Conservation (phyloP, 1,140 invertebrate genomes). For the Caenorhabditis briggsae region DNA sequence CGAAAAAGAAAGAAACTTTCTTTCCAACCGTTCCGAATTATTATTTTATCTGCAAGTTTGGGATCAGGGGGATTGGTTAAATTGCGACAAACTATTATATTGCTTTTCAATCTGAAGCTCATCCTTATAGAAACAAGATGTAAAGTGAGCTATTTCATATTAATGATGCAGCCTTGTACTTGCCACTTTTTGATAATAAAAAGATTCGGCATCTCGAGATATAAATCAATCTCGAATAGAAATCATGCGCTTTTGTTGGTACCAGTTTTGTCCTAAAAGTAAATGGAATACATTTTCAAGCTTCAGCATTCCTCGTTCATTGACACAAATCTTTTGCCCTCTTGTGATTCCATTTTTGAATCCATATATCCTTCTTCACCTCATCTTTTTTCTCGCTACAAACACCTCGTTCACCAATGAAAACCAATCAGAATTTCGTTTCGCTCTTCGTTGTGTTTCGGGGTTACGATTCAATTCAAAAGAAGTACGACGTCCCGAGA, state of each 20-base stretch:
- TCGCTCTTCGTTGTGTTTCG: conserved; percentile 48
- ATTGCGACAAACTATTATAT: too few relatives aligned
- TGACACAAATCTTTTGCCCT: conserved; percentile 22
- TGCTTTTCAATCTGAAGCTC: too few relatives aligned
- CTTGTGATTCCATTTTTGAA: conserved; percentile 40
- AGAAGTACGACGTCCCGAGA: conserved; percentile 50
- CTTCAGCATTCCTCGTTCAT: background rate
- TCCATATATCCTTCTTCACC: background rate
- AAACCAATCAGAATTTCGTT: conserved; percentile 53
- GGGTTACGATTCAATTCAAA: conserved; percentile 45
- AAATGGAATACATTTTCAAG: conserved; percentile 10
- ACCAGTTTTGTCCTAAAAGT: background rate
- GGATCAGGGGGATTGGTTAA: too few relatives aligned
- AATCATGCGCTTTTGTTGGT: background rate
- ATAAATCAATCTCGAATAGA: conserved; percentile 23
- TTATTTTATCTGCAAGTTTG: too few relatives aligned
- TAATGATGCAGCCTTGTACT: too few relatives aligned
- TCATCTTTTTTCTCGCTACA: background rate
- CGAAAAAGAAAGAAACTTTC: too few relatives aligned
- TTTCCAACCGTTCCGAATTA: too few relatives aligned
- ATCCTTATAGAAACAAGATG: too few relatives aligned
- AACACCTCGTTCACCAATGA: conserved; percentile 43
- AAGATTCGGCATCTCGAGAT: conserved; percentile 33
- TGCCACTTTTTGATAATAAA: background rate
- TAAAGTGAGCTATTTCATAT: too few relatives aligned